Evolutionary conservation across 1,140 invertebrate species (phyloP).

Genomic region (Drosophila pruinosa): DNA sequence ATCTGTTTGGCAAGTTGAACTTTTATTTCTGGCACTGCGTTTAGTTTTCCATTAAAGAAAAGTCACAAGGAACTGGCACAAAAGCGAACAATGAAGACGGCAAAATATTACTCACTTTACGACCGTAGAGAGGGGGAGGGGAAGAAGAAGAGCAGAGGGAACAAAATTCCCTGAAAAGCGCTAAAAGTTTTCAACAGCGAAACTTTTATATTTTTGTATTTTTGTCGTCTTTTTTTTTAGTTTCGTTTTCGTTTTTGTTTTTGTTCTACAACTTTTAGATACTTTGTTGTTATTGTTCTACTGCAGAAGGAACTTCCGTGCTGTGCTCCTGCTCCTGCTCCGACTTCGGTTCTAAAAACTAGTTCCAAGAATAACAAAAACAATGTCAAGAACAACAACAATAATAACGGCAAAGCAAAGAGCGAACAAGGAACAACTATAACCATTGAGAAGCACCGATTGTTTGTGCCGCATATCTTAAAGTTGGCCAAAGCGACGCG

Average conservation of each 20-base stretch:
- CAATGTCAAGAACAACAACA: conserved; percentile 59
- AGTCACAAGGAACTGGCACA: conserved; percentile 45
- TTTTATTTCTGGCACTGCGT: conserved; percentile 26
- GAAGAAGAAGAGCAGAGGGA: conserved; percentile 1
- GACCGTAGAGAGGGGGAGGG: not conserved
- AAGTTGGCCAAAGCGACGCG: conserved; percentile 18
- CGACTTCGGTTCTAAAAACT: too few species aligned
- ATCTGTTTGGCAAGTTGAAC: conserved; percentile 11
- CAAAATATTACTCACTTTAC: conserved; percentile 61
- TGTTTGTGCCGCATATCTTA: conserved; percentile 38
- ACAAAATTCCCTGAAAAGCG: conserved; percentile 55
- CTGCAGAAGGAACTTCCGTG: conserved; percentile 47
- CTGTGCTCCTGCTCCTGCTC: conserved; percentile 8
- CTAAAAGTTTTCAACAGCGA: conserved; percentile 64
- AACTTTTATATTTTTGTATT: conserved; percentile 40
- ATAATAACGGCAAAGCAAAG: conserved; percentile 52
- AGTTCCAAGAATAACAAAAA: conserved; percentile 41
- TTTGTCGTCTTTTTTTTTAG: conserved; percentile 28
- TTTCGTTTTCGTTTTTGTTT: conserved; percentile 15
- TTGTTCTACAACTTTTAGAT: conserved; percentile 47
- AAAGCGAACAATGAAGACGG: conserved; percentile 55
- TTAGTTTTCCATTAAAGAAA: conserved; percentile 45
- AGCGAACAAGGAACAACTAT: conserved; percentile 24
- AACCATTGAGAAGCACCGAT: conserved; percentile 41
- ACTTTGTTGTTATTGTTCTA: conserved; percentile 30